Conservation (phyloP, 2,797 vertebrate species). For the Falco rusticolus region DNA sequence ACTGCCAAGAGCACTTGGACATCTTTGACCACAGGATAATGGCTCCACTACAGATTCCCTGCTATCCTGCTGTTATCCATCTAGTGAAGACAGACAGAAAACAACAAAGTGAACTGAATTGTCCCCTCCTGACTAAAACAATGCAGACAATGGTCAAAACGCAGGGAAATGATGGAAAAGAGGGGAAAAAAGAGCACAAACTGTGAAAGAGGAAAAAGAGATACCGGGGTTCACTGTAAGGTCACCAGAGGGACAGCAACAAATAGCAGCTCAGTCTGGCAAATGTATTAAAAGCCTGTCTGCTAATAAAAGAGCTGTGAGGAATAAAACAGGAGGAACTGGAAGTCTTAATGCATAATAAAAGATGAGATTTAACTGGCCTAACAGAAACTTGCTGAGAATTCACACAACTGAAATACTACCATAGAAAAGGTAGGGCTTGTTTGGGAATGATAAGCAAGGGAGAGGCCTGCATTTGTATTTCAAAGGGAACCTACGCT, state of each 20-base stretch:
- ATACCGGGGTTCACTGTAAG: background rate
- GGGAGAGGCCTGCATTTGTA: background rate
- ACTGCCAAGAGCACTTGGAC: background rate
- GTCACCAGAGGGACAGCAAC: background rate
- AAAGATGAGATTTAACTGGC: background rate
- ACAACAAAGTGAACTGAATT: background rate
- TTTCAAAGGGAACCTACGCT: background rate
- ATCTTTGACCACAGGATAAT: background rate
- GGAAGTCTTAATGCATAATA: background rate
- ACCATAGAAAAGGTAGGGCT: background rate
- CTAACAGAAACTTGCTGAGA: background rate
- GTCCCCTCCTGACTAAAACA: background rate
- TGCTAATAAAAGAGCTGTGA: background rate
- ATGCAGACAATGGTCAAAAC: background rate
- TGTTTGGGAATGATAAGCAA: background rate
- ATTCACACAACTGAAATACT: background rate
- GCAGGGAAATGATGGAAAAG: background rate
- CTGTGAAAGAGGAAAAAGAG: background rate
- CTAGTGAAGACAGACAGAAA: background rate
- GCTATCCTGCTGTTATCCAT: constrained; percentile 2
- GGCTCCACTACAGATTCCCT: background rate
- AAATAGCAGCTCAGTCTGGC: background rate
- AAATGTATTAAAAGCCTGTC: background rate
- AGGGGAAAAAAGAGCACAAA: background rate
- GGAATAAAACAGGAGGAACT: background rate